Conservation (phyloP, 1,140 invertebrate species). For the Drosophila insularis region DNA sequence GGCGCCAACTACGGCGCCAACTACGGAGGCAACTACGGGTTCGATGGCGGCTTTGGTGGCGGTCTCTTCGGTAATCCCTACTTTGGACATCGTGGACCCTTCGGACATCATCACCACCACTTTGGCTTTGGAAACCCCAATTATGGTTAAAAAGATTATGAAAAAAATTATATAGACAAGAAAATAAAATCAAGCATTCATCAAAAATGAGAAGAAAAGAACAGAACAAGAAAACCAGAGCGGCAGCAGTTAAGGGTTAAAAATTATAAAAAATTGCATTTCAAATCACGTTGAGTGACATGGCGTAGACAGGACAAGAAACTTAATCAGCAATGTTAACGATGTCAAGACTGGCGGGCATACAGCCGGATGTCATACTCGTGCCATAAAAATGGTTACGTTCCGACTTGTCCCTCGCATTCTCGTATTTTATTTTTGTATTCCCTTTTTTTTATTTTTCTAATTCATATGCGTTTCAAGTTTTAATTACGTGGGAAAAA, state of each 20-base stretch:
- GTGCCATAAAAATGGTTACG: conserved; percentile 61
- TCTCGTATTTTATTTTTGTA: conserved; percentile 47
- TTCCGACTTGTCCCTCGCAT: conserved; percentile 47
- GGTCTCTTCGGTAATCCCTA: background rate
- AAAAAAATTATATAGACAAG: background rate
- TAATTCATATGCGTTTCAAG: conserved; percentile 81
- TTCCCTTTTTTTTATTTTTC: conserved; percentile 50
- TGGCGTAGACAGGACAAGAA: conserved; percentile 73
- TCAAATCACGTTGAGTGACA: conserved; percentile 79
- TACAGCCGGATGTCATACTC: conserved; percentile 39
- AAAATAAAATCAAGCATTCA: conserved; percentile 12
- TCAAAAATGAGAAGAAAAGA: conserved; percentile 34
- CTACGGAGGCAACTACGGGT: background rate
- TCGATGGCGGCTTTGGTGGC: background rate
- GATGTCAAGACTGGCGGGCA: conserved; percentile 63
- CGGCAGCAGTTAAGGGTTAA: conserved; percentile 27
- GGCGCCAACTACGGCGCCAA: background rate
- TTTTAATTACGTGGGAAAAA: conserved; percentile 79
- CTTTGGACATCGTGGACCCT: conserved; percentile 11
- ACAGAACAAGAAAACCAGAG: conserved; percentile 22
- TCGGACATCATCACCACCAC: background rate
- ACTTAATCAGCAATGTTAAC: conserved; percentile 80
- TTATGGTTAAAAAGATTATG: conserved; percentile 8
- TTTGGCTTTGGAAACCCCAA: background rate
- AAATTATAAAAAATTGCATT: conserved; percentile 67